These are phyloP conservation scores for Apotomis turbidana DNA, from an alignment of 2,888 invertebrate genomes.

Conservation along the genomic window DNA sequence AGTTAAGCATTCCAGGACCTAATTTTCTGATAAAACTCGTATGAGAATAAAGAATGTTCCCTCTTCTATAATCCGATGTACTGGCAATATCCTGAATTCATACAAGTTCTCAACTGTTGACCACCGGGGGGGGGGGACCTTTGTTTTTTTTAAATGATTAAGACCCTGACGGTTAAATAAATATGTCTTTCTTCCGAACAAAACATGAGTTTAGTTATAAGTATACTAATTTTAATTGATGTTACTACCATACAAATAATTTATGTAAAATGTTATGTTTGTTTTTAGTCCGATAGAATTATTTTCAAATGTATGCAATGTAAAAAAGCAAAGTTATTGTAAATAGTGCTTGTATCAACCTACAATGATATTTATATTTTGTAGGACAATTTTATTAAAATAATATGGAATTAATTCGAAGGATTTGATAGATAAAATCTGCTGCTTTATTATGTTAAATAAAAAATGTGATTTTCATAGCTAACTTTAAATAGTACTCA, in stretches of 20 bases:
- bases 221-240: slow-evolving; percentile 7
- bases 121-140: too few relatives aligned
- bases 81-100: too few relatives aligned
- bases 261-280: slow-evolving; percentile 22
- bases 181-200: neutral
- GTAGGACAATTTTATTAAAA: slow-evolving; percentile 10
- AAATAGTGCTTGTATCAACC: slow-evolving; percentile 23
- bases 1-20: too few relatives aligned
- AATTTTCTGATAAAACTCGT: too few relatives aligned
- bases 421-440: slow-evolving; percentile 39
- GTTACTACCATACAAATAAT: slow-evolving; percentile 19
- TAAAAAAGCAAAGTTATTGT: slow-evolving; percentile 24
- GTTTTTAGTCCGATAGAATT: neutral
- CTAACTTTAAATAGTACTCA: slow-evolving; percentile 13
- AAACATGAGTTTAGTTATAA: neutral
- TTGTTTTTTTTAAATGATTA: too few relatives aligned
- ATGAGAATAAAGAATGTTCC: too few relatives aligned
- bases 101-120: too few relatives aligned
- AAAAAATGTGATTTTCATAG: slow-evolving; percentile 36
- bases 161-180: too few relatives aligned
- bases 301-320: neutral
- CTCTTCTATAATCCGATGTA: too few relatives aligned
- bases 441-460: too few relatives aligned
- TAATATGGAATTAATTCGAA: slow-evolving; percentile 32
- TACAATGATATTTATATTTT: slow-evolving; percentile 17